phyloP scores from a whole-genome alignment of 2,888 invertebrate species.

The Phyllotreta striolata region DNA sequence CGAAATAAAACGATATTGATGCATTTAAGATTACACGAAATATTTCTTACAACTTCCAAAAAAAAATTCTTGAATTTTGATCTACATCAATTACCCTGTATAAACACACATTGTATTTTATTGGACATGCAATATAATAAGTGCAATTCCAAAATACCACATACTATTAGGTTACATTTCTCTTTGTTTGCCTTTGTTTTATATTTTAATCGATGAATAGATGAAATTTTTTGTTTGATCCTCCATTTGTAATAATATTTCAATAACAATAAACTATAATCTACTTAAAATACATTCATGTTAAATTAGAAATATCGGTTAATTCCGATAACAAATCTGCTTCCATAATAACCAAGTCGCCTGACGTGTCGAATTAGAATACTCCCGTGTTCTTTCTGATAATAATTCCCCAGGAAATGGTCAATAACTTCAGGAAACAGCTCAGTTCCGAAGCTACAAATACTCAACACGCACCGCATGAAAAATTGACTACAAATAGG shows the following conservation, averaged over 20 bases:
- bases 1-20: too few relatives aligned
- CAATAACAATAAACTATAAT: too few relatives aligned
- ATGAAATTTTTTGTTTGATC: not conserved
- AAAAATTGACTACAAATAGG: constrained; percentile 43
- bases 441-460: constrained; percentile 40
- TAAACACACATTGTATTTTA: too few relatives aligned
- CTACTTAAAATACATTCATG: not conserved
- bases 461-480: constrained; percentile 46
- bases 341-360: constrained; percentile 11
- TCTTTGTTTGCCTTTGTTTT: constrained; percentile 3
- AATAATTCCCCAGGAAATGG: constrained; percentile 44
- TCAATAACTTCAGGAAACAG: constrained; percentile 46
- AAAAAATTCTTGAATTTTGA: too few relatives aligned
- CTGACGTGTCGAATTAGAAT: constrained; percentile 17
- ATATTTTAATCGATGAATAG: too few relatives aligned
- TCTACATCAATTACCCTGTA: too few relatives aligned
- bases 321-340: not conserved
- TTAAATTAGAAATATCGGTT: not conserved
- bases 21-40: too few relatives aligned
- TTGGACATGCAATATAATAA: constrained; percentile 40
- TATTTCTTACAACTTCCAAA: too few relatives aligned
- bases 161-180: not conserved
- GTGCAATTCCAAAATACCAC: not conserved
- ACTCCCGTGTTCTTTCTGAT: constrained; percentile 25
- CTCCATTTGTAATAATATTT: too few relatives aligned